Conservation (phyloP, 2,888 invertebrate genomes). For the Dusona sp. region DNA sequence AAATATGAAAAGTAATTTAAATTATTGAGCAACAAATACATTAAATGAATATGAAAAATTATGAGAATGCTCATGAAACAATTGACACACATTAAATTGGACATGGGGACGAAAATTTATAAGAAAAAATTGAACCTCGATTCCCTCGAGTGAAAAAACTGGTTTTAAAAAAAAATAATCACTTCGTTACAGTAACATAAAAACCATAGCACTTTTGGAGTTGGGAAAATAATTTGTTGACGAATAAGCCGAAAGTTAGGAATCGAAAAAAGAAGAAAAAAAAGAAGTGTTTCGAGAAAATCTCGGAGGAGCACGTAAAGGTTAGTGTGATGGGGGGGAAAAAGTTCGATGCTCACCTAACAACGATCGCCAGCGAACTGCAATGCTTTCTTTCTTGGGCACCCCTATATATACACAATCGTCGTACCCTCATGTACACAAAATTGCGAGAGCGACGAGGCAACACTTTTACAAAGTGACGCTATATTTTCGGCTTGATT, state of each 20-base stretch:
- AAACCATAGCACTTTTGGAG: neutral
- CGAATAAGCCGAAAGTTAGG: neutral
- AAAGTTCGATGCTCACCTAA: conserved; percentile 77
- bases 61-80: neutral
- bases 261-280: neutral
- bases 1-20: too few relatives aligned
- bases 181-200: neutral
- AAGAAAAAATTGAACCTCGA: neutral
- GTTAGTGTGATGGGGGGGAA: conserved; percentile 8
- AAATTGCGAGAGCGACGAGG: conserved; percentile 37
- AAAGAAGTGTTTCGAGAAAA: conserved; percentile 7
- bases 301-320: neutral
- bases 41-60: neutral
- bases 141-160: neutral
- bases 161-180: neutral
- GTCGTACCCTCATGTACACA: conserved; percentile 57
- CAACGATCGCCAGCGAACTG: conserved; percentile 82
- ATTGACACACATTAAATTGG: neutral
- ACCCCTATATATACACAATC: conserved; percentile 83
- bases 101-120: neutral
- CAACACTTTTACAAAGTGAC: conserved; percentile 74
- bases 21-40: neutral
- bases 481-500: conserved; percentile 71
- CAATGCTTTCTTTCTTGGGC: conserved; percentile 75
- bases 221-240: neutral